Evolutionary conservation across 2,113 vertebrate species (phyloP).

Genomic region (Agelaius tricolor): DNA sequence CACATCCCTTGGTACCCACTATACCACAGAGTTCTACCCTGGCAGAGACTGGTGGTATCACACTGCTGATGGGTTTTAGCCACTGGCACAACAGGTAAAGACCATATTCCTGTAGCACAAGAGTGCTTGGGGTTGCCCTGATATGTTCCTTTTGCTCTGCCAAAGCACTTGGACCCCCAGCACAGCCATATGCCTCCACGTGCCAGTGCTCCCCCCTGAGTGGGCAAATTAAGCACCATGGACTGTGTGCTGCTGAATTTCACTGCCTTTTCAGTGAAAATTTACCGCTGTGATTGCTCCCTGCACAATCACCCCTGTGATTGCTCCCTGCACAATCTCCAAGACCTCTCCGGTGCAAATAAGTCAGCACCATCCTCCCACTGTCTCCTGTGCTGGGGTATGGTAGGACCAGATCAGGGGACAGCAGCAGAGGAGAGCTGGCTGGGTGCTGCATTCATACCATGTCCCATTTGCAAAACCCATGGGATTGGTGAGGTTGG

Average conservation of each 20-base stretch:
- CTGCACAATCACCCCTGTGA: neutral
- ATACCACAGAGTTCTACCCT: neutral
- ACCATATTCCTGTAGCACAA: neutral
- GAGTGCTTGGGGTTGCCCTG: neutral
- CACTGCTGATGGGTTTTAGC: neutral
- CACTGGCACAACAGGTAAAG: neutral
- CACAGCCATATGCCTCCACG: fast-evolving
- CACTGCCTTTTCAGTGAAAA: fast-evolving
- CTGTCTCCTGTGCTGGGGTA: neutral
- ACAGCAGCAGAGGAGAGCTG: neutral
- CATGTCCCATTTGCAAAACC: neutral
- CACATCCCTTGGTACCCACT: fast-evolving
- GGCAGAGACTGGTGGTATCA: neutral
- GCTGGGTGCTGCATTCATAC: neutral
- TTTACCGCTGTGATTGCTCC: fast-evolving
- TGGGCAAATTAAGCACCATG: fast-evolving
- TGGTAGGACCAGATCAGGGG: fast-evolving
- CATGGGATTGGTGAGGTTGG: neutral
- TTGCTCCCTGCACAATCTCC: neutral
- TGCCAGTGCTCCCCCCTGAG: fast-evolving
- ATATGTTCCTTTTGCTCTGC: neutral
- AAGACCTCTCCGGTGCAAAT: fast-evolving
- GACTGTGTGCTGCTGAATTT: fast-evolving
- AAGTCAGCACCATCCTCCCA: neutral
- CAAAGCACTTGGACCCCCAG: fast-evolving